These are phyloP conservation scores for Xiphophorus maculatus DNA, from an alignment of 2,113 vertebrate species.

Conservation along the genomic window DNA sequence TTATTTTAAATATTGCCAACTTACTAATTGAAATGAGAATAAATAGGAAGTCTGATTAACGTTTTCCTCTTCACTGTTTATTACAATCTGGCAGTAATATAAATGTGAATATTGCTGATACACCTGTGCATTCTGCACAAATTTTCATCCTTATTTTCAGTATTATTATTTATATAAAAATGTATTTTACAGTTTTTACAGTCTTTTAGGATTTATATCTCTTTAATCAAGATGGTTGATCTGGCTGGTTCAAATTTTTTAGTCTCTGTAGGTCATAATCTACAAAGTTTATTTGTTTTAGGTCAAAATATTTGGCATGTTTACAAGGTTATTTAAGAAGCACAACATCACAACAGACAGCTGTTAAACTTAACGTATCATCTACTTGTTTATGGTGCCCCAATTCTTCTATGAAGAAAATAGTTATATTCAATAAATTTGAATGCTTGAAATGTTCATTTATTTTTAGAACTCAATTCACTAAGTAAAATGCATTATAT, in stretches of 20 bases:
- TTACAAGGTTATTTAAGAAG: neutral
- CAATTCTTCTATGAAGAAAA: too few species aligned
- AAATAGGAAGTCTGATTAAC: too few species aligned
- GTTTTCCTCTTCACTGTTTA: neutral
- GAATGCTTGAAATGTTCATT: neutral
- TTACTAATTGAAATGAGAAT: too few species aligned
- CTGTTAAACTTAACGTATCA: too few species aligned
- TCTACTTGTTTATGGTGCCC: too few species aligned
- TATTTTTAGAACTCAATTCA: neutral
- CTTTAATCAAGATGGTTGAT: neutral
- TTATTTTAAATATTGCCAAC: too few species aligned
- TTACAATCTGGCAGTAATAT: neutral
- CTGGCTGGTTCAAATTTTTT: too few species aligned
- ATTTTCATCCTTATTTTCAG: neutral
- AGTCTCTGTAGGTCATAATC: too few species aligned
- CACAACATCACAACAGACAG: neutral
- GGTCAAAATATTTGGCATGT: neutral
- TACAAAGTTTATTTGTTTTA: neutral
- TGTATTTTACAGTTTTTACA: too few species aligned
- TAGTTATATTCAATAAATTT: too few species aligned
- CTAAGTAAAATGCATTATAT: neutral
- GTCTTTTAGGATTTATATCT: too few species aligned
- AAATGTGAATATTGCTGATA: neutral
- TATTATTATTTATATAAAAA: neutral
- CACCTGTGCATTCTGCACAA: neutral